Evolutionary conservation across 2,888 invertebrate species (phyloP), one percentile per base, ranked within the genome.

Genomic region (Empis livida): DNA sequence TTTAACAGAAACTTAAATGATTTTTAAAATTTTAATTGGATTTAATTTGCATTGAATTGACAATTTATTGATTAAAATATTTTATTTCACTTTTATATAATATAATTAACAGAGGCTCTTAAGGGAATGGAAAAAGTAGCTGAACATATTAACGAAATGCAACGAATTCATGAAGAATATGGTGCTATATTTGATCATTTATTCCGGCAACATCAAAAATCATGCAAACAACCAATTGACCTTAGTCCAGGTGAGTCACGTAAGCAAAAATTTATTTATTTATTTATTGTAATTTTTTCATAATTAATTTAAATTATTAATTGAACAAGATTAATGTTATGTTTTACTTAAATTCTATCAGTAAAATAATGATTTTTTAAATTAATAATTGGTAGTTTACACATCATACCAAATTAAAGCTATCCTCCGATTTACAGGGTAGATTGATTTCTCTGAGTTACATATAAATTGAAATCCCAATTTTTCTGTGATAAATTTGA

Each of bases 81-180:
- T 45, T 41, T n/a, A 41, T 47, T 47, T 35, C 44, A n/a, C 30
- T 31, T 20, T 20, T 35, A 17, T 44, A 20, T 3, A 3, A 16
- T 15, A n/a, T 11, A 38, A 41, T 20, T 27, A n/a, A 54, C 79
- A 91, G 93, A 94, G 79, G 92, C 94, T 56, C 77, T 94, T 48
- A 90, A 92, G 70, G 94, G 92, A 56, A 96, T 96, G 95, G 95
- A 96, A 68, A 92, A 94, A 71, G 96, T 96, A 58, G 96, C 96
- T 42, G 95, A 96, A 72, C 96, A 97, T 73, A 96, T 97, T 63
- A 97, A 96, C 73, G 95, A 96, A 76, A 96, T 96, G 95, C 96
- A 96, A 77, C 83, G 96, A 74, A 95, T 96, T 63, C 95, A 96
- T 71, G 96, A 97, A 75, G 97, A 97, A 73, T 96, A 96, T 72